Evolutionary conservation across 1,140 invertebrate genomes (phyloP), one percentile per base, ranked within the genome.

Genomic region (Magallana angulata): DNA sequence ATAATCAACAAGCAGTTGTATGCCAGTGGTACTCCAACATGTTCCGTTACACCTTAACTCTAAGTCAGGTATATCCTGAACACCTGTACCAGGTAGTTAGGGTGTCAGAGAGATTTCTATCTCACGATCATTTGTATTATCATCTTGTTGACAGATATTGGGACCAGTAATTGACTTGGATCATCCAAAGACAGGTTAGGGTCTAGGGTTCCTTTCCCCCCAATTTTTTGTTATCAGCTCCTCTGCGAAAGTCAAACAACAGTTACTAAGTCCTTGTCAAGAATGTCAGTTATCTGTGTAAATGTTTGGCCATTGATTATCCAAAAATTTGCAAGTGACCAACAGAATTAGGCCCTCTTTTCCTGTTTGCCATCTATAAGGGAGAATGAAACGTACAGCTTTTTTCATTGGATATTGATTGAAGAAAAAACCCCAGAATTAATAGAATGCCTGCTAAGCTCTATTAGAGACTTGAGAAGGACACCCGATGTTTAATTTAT

Each of bases 261-360:
- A 30, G 68, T 76, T 76, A 76, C 68, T 76, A 76, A 76, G 68
- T 76, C 24, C 18, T 30, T 76, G 68, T 76, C 24, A 76, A 76
- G 68, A 76, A 76, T 76, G 68, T 76, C 24, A 36, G 68, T 30
- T 76, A 76, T 76, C 68, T 76, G 24, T 76, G 68, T 76, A 76
- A 76, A 76, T 76, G 68, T 76, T 76, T 76, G 36, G 68, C 12
- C 68, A 30, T 76, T 36, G 68, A 76, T 76, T 30, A 76, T 30
- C 9, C 36, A 48, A 30, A 76, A 18, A 30, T 76, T 76, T 76
- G 68, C 68, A 76, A 76, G 18, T 76, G 68, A 76, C 68, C 68
- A 76, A 9, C 24, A 76, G 68, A 76, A 30, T 76, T 12, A 76
- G 11, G 24, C 1, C 24, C 48, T 12, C 18, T 30, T 76, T 24